Evolutionary conservation across 2,113 vertebrate species (phyloP).

Genomic region (Ptilorrhoa leucosticta): DNA sequence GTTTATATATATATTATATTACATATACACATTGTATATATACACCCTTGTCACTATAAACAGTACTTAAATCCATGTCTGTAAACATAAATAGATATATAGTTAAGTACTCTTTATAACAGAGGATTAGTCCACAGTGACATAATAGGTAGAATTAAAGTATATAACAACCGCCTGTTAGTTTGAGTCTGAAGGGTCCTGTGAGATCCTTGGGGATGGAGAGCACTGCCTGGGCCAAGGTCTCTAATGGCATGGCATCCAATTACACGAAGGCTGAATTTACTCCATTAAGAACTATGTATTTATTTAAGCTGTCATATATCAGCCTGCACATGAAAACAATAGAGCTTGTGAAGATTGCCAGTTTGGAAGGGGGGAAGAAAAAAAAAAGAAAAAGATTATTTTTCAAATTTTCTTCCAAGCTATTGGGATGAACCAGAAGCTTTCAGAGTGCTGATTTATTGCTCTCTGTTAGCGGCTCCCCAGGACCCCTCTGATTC

Average conservation of each 20-base stretch:
- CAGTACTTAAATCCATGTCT: slow-evolving; percentile 15
- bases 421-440: slow-evolving; percentile 68
- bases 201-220: neutral
- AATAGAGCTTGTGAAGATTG: slow-evolving; percentile 19
- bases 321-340: slow-evolving; percentile 45
- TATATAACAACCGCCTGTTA: neutral
- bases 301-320: slow-evolving; percentile 58
- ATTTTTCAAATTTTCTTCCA: slow-evolving; percentile 44
- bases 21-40: neutral
- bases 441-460: slow-evolving; percentile 63
- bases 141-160: slow-evolving; percentile 41
- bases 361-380: neutral
- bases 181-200: neutral
- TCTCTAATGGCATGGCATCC: slow-evolving; percentile 47
- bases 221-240: slow-evolving; percentile 4
- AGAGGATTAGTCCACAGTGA: slow-evolving; percentile 10
- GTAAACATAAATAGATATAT: slow-evolving; percentile 43
- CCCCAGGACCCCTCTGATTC: slow-evolving; percentile 30
- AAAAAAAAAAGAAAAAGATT: neutral
- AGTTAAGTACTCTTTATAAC: slow-evolving; percentile 14
- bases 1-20: neutral
- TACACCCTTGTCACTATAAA: slow-evolving; percentile 36
- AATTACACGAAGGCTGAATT: slow-evolving; percentile 18
- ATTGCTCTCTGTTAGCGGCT: slow-evolving; percentile 40
- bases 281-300: slow-evolving; percentile 43